phyloP scores from a whole-genome alignment of 2,888 invertebrate genomes.

The Diachrysia chrysitis region DNA sequence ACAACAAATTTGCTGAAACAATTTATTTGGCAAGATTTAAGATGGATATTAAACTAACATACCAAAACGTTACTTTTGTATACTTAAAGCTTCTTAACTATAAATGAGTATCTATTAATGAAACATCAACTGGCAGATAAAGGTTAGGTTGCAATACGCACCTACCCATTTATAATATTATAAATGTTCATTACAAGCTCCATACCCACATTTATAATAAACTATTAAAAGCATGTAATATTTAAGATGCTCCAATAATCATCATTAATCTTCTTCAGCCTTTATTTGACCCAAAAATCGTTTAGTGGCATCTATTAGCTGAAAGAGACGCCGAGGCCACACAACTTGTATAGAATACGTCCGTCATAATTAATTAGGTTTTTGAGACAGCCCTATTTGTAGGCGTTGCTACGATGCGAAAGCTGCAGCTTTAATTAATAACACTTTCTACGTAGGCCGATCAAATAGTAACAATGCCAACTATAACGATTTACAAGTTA shows the following conservation, averaged over 20 bases:
- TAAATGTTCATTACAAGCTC: not conserved
- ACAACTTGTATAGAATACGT: constrained; percentile 1
- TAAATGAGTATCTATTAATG: not conserved
- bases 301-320: not conserved
- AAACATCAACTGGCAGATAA: not conserved
- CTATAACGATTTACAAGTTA: not conserved
- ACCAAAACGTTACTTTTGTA: not conserved
- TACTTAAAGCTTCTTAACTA: no score
- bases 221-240: not conserved
- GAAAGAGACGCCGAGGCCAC: not conserved
- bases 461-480: not conserved
- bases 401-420: constrained; percentile 16
- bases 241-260: not conserved
- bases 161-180: not conserved
- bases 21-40: not conserved
- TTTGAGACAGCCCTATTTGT: constrained; percentile 36
- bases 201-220: not conserved
- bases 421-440: constrained; percentile 28
- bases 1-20: not conserved
- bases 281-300: not conserved
- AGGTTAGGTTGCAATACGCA: constrained; percentile 1
- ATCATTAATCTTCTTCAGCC: not conserved
- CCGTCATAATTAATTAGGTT: not conserved
- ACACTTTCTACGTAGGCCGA: constrained; percentile 37
- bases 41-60: not conserved